Conservation (phyloP, 2,797 vertebrate genomes). For the Takifugu rubripes region DNA sequence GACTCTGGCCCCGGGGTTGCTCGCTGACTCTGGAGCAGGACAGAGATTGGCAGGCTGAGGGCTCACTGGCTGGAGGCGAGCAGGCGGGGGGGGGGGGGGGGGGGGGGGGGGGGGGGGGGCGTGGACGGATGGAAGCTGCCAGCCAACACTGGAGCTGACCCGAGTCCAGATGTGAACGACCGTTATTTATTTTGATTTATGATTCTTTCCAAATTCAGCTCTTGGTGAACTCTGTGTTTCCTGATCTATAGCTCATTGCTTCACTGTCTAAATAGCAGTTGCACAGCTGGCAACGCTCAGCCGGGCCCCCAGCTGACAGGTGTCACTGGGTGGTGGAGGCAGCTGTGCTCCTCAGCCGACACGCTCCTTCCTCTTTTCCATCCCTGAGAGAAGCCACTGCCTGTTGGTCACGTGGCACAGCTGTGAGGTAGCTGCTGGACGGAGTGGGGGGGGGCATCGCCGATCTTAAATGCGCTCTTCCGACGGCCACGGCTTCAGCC, state of each 20-base stretch:
- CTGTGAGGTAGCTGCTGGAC: conserved; percentile 41
- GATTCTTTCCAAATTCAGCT: neutral
- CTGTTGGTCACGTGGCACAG: conserved; percentile 47
- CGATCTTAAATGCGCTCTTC: conserved; percentile 46
- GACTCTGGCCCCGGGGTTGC: too few species aligned
- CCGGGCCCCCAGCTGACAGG: conserved; percentile 47
- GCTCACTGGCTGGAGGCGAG: too few species aligned
- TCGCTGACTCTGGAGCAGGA: too few species aligned
- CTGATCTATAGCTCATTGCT: conserved; percentile 25
- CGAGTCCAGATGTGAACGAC: too few species aligned
- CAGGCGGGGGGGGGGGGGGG: too few species aligned
- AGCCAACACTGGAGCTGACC: too few species aligned
- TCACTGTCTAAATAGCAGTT: conserved; percentile 6
- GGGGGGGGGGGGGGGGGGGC: too few species aligned
- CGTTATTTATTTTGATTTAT: too few species aligned
- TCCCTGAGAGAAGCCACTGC: conserved; percentile 45
- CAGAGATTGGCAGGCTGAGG: too few species aligned
- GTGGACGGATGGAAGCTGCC: too few species aligned
- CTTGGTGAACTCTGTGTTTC: too few species aligned
- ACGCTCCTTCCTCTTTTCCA: conserved; percentile 40
- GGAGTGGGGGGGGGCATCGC: conserved; percentile 26
- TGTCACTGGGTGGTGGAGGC: conserved; percentile 34
- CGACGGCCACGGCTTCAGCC: conserved; percentile 29
- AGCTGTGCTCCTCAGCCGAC: conserved; percentile 45
- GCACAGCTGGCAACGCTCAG: conserved; percentile 34